phyloP scores from a whole-genome alignment of 2,113 vertebrate species.

The Misgurnus anguillicaudatus region DNA sequence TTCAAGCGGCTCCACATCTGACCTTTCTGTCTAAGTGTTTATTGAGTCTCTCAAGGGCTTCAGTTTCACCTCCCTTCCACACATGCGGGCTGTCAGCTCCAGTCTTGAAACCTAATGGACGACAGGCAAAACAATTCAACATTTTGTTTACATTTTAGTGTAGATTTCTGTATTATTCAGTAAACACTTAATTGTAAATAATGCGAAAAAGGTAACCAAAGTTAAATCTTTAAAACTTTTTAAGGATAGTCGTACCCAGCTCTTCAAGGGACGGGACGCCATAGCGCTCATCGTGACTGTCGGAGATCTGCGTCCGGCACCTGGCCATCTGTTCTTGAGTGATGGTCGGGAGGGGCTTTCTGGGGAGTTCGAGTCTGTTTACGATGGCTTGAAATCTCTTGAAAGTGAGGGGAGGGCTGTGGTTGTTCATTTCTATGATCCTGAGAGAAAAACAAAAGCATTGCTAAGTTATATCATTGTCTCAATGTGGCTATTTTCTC shows the following conservation, averaged over 20 bases:
- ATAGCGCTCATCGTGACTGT: constrained; percentile 86
- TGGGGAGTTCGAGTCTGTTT: constrained; percentile 90
- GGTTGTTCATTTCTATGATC: constrained; percentile 93
- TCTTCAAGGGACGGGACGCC: constrained; percentile 93
- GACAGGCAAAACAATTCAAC: not conserved
- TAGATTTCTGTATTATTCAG: no score
- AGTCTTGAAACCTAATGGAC: constrained; percentile 82
- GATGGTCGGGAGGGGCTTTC: constrained; percentile 81
- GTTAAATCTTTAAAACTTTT: no score
- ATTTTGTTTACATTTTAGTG: not conserved
- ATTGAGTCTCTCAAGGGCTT: constrained; percentile 88
- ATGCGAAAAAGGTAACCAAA: no score
- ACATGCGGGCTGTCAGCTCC: constrained; percentile 80
- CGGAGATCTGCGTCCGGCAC: constrained; percentile 81
- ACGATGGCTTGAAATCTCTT: constrained; percentile 96
- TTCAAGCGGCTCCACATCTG: constrained; percentile 11
- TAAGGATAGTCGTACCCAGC: constrained; percentile 74
- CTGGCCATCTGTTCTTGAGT: constrained; percentile 86
- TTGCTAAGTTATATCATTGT: not conserved
- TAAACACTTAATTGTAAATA: no score
- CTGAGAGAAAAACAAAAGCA: constrained; percentile 64
- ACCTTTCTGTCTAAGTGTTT: constrained; percentile 97
- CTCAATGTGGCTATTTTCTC: not conserved
- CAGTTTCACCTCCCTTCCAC: constrained; percentile 91
- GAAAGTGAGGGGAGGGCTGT: constrained; percentile 92